Base-by-base conservation (phyloP, 1,140 invertebrate genomes). In the Andrena cerasifolii region DNA sequence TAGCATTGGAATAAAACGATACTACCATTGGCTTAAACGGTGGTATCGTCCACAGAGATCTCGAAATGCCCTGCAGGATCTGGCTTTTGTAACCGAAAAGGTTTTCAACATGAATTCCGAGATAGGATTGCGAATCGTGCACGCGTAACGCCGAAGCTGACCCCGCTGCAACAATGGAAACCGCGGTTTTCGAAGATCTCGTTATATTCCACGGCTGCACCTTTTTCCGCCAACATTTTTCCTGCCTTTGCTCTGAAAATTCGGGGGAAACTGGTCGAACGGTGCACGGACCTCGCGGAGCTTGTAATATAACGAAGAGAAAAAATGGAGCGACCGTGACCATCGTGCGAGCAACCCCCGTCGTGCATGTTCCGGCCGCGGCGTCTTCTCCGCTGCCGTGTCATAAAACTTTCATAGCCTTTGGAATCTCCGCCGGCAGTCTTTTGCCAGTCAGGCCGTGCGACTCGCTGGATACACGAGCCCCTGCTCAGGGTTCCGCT, bases 401-500 rank as follows among this genome's bases (percentile, higher is more conserved):
- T 80, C 81, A 78, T 83, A 78, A 81, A 83, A 83, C 81, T 83
- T 83, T 83, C 81, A 81, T 78, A 78, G 65, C 73, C 78, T 73
- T 83, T 36, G 62, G 79, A 78, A 83, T 81, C 72, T 83, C 49
- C 66, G 54, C 65, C 43, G 62, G 28, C 78, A 49, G 66, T 70
- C 66, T 80, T 80, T 82, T 40, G 59, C 72, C 72, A 71, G 72
- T 67, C 65, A 59, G 51, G 68, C 62, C 68, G 65, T 72, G 56
- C 79, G 76, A 68, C 47, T 59, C 59, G 59, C 1, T 33, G 58
- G 71, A 81, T 67, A 10, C 3, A 80, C 59, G 49, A 58, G 5
- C 49, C 47, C 62, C 49, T 78, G 68, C 31, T 33, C 53, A n/a
- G 43, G 31, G 26, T 56, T 56, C 36, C 21, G 36, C 74, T 78